Base-by-base conservation (phyloP, 2,797 vertebrate genomes). In the Coreius guichenoti region DNA sequence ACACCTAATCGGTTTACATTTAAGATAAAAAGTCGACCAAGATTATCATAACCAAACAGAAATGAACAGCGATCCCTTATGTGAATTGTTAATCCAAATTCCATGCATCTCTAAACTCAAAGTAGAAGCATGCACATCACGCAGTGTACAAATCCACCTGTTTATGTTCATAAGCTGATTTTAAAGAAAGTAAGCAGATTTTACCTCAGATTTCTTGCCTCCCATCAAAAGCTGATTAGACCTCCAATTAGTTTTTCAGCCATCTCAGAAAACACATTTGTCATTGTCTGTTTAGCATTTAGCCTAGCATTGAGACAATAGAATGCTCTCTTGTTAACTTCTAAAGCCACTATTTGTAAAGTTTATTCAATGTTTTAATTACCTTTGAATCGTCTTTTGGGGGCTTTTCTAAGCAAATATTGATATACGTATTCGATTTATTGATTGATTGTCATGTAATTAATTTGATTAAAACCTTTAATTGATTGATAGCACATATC, bases 151-250 rank as follows among this genome's bases (percentile, higher is more conserved):
- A 92, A 90, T 81, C 80, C 72, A 88, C 73, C 74, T 73, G 86
- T 88, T 91, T 90, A 51, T 92, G 87, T 87, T 86, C 85, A 88
- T 93, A 93, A 94, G 90, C 91, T 67, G 79, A 92, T 92, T 91
- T 83, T 88, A 58, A 68, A 80, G 73, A 86, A 80, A 69, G 65
- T 87, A 88, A 92, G 81, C 81, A 87, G 85, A 86, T 89, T 86
- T 85, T 65, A 43, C 49, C 23, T 36, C 14, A 54, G 29, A 65
- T 65, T 82, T 3, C 86, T 87, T 88, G 58, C 47, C 29, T 54
- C 36, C 26, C 72, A 80, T 84, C 81, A 91, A 92, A 92, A 92
- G 89, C 89, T 12, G 63, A 92, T 92, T 92, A 90, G 84, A 84
- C 56, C 19, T 36, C 79, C 83, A 88, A 88, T 91, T 91, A 82